Conservation (phyloP, 1,140 invertebrate species). For the Acyrthosiphon pisum region DNA sequence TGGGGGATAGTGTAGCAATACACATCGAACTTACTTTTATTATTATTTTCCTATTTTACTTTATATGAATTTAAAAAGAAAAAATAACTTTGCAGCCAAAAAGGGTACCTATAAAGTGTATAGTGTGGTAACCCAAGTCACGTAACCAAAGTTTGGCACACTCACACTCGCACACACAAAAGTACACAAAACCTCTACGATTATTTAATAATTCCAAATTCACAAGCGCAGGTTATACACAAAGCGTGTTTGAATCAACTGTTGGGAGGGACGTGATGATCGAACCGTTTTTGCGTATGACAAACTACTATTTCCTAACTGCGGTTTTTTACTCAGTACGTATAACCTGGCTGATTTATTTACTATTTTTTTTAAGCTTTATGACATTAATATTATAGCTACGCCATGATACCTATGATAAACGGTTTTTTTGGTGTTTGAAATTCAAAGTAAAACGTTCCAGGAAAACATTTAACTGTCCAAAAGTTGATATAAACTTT, state of each 20-base stretch:
- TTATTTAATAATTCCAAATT: slow-evolving; percentile 49
- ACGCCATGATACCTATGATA: background rate
- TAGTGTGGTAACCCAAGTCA: slow-evolving; percentile 1
- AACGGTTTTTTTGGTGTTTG: background rate
- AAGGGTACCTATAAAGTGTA: slow-evolving; percentile 22
- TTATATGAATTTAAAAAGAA: slow-evolving; percentile 43
- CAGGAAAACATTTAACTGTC: background rate
- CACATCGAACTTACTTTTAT: slow-evolving; percentile 29
- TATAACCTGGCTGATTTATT: background rate
- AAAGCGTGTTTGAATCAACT: slow-evolving; percentile 20
- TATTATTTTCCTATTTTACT: slow-evolving; percentile 43
- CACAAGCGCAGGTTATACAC: background rate
- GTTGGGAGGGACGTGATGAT: slow-evolving; percentile 8
- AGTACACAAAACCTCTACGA: slow-evolving; percentile 14
- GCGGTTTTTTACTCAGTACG: background rate
- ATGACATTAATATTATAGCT: background rate
- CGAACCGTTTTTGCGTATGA: background rate
- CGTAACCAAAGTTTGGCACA: slow-evolving; percentile 17
- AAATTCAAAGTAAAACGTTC: background rate
- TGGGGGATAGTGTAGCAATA: background rate
- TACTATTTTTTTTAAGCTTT: background rate
- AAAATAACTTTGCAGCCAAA: slow-evolving; percentile 31
- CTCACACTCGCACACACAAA: background rate
- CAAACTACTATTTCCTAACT: slow-evolving; percentile 1
- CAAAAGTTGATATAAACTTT: background rate